Percentiles rank a stretch among this genome's conserved stretches.
These are phyloP conservation scores for Gnathonemus echidnorhynchus DNA, from an alignment of 2,113 vertebrate genomes.

Conservation along the genomic window DNA sequence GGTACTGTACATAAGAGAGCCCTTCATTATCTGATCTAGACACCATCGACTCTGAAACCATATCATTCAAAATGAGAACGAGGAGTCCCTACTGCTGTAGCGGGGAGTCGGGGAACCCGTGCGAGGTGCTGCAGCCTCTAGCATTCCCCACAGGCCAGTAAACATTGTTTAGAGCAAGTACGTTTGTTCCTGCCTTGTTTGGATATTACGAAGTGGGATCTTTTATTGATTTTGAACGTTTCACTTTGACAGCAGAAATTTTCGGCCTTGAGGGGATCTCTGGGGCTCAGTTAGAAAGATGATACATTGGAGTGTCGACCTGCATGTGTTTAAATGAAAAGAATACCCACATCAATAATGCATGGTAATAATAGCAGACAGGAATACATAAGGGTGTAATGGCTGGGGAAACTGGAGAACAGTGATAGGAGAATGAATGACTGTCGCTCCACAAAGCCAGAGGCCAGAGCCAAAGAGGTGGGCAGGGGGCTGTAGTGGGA, in stretches of 20 bases:
- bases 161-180: background rate
- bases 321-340: slow-evolving; percentile 22
- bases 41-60: background rate
- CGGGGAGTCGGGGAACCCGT: background rate
- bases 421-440: slow-evolving; percentile 9
- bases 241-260: slow-evolving; percentile 14
- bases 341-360: slow-evolving; percentile 23
- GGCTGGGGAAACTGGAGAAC: slow-evolving; percentile 12
- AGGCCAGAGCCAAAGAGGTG: background rate
- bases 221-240: slow-evolving; percentile 14
- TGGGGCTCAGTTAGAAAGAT: slow-evolving; percentile 17
- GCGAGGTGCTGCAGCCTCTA: background rate
- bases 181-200: slow-evolving; percentile 12
- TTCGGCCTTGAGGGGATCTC: slow-evolving; percentile 13
- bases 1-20: background rate
- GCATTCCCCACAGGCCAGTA: background rate
- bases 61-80: background rate
- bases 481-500: background rate
- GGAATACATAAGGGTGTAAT: slow-evolving; percentile 14
- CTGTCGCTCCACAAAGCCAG: background rate
- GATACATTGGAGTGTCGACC: slow-evolving; percentile 13
- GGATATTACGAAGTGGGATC: slow-evolving; percentile 13
- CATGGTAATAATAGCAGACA: slow-evolving; percentile 23
- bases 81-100: background rate
- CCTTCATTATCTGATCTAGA: background rate